These are phyloP conservation scores for Ictalurus furcatus DNA, from an alignment of 2,113 vertebrate species.

Conservation along the genomic window DNA sequence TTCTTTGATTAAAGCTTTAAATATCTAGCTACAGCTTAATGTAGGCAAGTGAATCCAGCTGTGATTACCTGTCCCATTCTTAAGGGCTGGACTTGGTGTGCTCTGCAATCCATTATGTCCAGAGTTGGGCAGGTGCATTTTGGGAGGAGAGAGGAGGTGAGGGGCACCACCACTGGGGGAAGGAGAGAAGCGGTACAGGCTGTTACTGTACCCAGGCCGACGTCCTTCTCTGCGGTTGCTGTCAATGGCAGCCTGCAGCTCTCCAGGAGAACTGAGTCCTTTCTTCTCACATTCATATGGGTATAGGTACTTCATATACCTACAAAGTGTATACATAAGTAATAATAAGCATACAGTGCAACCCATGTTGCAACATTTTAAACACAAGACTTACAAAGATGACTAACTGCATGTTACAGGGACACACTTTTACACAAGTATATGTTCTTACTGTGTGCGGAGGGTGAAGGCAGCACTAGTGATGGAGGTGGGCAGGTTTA, in stretches of 20 bases:
- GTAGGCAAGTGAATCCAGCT: not conserved
- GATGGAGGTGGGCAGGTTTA: constrained; percentile 96
- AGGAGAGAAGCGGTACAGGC: constrained; percentile 83
- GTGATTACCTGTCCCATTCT: constrained; percentile 77
- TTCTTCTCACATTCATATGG: constrained; percentile 97
- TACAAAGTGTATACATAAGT: constrained; percentile 25
- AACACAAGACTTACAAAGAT: not conserved
- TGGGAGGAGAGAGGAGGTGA: constrained; percentile 70
- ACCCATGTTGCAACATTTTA: not conserved
- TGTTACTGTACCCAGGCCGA: constrained; percentile 91
- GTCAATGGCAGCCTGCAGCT: constrained; percentile 94
- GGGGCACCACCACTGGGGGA: constrained; percentile 68
- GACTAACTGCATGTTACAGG: not conserved
- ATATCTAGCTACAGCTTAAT: not conserved
- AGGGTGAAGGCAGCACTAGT: constrained; percentile 97
- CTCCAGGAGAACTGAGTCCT: constrained; percentile 89
- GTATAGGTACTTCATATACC: constrained; percentile 96
- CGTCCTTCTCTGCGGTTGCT: constrained; percentile 93
- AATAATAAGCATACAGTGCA: not conserved
- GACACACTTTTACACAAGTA: not conserved
- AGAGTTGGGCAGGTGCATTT: constrained; percentile 79
- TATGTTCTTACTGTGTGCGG: constrained; percentile 83
- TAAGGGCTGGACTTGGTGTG: constrained; percentile 75
- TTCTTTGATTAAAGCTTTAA: not conserved
- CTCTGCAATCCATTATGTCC: constrained; percentile 71